phyloP scores from a whole-genome alignment of 2,113 vertebrate genomes.

The Grammomys dolichurus region DNA sequence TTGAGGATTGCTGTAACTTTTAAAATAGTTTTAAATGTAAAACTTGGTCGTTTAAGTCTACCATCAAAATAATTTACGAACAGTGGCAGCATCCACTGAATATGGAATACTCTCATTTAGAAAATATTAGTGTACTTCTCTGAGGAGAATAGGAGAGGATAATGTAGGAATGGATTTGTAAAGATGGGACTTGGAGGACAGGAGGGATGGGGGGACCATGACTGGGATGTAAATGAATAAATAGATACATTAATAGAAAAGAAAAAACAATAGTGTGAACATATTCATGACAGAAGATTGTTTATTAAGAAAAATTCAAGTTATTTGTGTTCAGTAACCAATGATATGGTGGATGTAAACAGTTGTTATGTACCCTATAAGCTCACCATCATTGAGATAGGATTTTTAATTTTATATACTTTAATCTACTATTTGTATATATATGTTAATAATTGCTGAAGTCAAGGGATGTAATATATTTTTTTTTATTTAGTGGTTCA shows the following conservation, averaged over 20 bases:
- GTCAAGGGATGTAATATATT: neutral
- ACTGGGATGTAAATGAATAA: too few species aligned
- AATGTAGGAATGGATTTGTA: too few species aligned
- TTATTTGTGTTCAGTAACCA: neutral
- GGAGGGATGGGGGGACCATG: too few species aligned
- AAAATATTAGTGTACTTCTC: neutral
- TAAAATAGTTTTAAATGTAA: neutral
- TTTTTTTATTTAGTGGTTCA: neutral
- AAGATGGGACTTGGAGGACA: too few species aligned
- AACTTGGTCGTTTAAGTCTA: conserved; percentile 25
- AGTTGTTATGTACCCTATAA: neutral
- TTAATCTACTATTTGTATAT: conserved; percentile 34
- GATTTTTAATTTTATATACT: conserved; percentile 3
- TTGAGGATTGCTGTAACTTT: neutral
- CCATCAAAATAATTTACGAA: neutral
- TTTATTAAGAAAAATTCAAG: conserved; percentile 47
- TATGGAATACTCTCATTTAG: conserved; percentile 4
- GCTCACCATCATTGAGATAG: neutral
- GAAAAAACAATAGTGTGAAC: neutral
- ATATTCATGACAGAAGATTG: neutral
- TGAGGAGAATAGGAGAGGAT: too few species aligned
- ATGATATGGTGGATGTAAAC: neutral
- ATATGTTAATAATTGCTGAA: neutral
- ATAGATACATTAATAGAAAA: too few species aligned
- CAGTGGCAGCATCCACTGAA: conserved; percentile 33